phyloP scores from a whole-genome alignment of 2,888 invertebrate species.

The Anarsia innoxiella region DNA sequence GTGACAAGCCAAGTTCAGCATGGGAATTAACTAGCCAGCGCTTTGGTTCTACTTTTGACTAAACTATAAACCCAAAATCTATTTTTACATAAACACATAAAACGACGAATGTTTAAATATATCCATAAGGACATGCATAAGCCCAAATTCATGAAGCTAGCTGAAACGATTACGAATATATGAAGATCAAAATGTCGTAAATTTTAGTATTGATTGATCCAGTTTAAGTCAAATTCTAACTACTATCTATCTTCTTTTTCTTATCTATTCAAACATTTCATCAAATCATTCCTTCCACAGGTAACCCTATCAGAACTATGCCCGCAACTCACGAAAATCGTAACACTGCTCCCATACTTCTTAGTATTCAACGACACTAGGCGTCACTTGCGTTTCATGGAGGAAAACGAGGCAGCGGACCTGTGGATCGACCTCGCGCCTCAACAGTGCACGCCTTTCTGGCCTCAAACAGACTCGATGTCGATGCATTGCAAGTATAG shows the following conservation, averaged over 20 bases:
- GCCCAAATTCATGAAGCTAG: no score
- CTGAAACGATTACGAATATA: no score
- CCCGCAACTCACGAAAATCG: constrained; percentile 84
- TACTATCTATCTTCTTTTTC: not conserved
- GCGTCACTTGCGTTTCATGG: constrained; percentile 82
- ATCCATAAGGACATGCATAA: no score
- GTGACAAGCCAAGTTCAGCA: no score
- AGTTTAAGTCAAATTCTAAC: not conserved
- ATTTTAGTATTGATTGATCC: no score
- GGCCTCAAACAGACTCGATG: constrained; percentile 89
- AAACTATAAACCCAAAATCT: no score
- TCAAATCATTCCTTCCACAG: constrained; percentile 27
- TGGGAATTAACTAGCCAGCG: no score
- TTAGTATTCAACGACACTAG: constrained; percentile 83
- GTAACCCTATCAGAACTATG: constrained; percentile 82
- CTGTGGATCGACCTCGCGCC: constrained; percentile 86
- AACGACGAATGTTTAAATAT: no score
- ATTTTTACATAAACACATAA: no score
- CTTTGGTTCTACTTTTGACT: no score
- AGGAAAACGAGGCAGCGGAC: constrained; percentile 88
- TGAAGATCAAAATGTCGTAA: no score
- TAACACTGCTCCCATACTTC: constrained; percentile 87
- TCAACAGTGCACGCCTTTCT: constrained; percentile 82
- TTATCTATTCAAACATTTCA: no score
- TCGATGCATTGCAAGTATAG: constrained; percentile 86